Evolutionary conservation across 92 coral and sea anemone genomes (phyloP), one percentile per base, ranked within the genome.

Genomic region (Bergia puertoricense): DNA sequence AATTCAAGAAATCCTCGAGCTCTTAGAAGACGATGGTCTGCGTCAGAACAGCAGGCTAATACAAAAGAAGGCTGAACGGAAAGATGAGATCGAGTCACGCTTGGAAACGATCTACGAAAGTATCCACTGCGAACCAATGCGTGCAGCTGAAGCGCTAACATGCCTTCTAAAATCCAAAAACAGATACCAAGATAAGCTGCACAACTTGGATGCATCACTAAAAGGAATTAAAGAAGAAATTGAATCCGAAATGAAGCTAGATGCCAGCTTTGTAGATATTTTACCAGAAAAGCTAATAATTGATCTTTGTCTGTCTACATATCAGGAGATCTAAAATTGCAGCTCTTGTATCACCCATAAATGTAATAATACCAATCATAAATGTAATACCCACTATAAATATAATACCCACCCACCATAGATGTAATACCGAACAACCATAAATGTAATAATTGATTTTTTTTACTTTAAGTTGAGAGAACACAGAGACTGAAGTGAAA

Each of bases 1-100:
- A 23, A 71, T 74, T 45, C 87, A 84, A 45, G 87, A 69, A 69
- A 71, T 84, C 42, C 66, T 84, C 22, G 74, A 71, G 15, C 78
- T 84, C 6, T 56, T 84, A 14, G 87, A 69, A 18, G 87, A 84
- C 41, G 54, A 84, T 74, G 87, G 87, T 84, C 68, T 84, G 20
- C 56, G 74, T 16, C 22, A 37, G 68, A 69, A 84, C 36, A 15
- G 87, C 67, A 38, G 38, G 23, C 40, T 65, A 69, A 71, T 84
- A 88, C 82, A 80, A 80, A 89, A 38, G 75, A 89, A 89, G 22
- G 85, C 88, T 11, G 85, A 89, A 38, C 68, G 86, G 69, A 90
- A 85, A 67, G 87, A 86, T 3, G 95, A 91, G 37, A 44, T 88
- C 37, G 90, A 84, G 6, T 38, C 81, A 68, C 81, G 89, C 51